Evolutionary conservation across 2,113 vertebrate species (phyloP).

Genomic region (Chionomys nivalis): DNA sequence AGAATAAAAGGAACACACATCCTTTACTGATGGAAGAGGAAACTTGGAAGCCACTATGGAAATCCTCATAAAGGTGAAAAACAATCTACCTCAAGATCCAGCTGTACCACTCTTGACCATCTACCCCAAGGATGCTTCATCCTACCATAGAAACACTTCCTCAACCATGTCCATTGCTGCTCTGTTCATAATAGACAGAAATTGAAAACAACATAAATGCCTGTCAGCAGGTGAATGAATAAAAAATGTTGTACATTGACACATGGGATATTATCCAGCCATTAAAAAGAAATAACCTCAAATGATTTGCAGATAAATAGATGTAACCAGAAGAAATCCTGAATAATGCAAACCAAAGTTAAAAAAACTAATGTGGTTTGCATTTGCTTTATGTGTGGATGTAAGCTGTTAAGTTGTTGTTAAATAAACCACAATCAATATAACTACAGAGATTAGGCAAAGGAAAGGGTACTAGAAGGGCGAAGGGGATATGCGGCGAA

Average conservation of each 20-base stretch:
- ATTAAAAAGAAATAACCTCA: not conserved
- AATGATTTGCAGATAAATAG: not conserved
- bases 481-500: not conserved
- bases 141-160: not conserved
- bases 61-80: not conserved
- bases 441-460: not conserved
- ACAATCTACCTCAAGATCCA: not conserved
- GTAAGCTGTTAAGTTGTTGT: not conserved
- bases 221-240: not conserved
- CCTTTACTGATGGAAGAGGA: not conserved
- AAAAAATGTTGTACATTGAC: not conserved
- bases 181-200: not conserved
- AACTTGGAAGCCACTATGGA: not conserved
- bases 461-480: not conserved
- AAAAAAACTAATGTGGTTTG: not conserved
- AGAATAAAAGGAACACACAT: not conserved
- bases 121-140: not conserved
- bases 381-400: not conserved
- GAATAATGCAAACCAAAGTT: not conserved
- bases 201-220: not conserved
- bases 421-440: not conserved
- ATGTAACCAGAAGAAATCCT: not conserved
- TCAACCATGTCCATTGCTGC: not conserved
- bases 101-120: not conserved
- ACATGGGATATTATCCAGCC: not conserved